Base-by-base conservation (phyloP, 1,140 invertebrate species). In the Batillaria attramentaria region DNA sequence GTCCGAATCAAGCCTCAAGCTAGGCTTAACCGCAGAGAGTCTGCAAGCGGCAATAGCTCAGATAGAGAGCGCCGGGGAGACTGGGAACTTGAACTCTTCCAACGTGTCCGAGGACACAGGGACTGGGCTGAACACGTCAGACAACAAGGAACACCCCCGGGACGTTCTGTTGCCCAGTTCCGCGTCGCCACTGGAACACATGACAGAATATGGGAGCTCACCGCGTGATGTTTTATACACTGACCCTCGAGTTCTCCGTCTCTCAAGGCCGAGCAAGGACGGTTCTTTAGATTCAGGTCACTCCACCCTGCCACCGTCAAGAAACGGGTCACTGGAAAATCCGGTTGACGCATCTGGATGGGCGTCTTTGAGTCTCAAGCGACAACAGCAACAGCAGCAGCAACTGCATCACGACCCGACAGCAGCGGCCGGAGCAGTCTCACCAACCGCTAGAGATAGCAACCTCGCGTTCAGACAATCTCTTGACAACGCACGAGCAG, bases 291-390 rank as follows among this genome's bases (percentile, higher is more conserved):
- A 75, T n/a, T 75, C 73, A 2, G 73, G 73, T 13, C 24, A 37
- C 31, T 42, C 37, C 5, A 75, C 73, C 57, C 37, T 75, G 54
- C 73, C 73, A 0, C 37, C 54, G 3, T 75, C 73, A 50, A 28
- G 73, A 16, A 75, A 62, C 73, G 73, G 73, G 20, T 75, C 73
- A 18, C 37, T 75, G 73, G 73, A 75, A n/a, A 65, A 35, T 1
- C 54, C 72, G 0, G 31, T 50, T 39, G 73, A 75, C 37, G 5
- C 8, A 4, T 39, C 54, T 37, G 42, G 3, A 33, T 65, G 50
- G 73, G 20, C 31, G 3, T 6, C 37, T 24, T 4, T 42, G 20
- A 75, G 62, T 57, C 54, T 50, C 20, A 75, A 75, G 33, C 50
- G 46, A 6, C 37, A 39, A n/a, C 42, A 24, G 6, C 37, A 39